phyloP scores from a whole-genome alignment of 2,888 invertebrate species.

The Coenonympha glycerion region DNA sequence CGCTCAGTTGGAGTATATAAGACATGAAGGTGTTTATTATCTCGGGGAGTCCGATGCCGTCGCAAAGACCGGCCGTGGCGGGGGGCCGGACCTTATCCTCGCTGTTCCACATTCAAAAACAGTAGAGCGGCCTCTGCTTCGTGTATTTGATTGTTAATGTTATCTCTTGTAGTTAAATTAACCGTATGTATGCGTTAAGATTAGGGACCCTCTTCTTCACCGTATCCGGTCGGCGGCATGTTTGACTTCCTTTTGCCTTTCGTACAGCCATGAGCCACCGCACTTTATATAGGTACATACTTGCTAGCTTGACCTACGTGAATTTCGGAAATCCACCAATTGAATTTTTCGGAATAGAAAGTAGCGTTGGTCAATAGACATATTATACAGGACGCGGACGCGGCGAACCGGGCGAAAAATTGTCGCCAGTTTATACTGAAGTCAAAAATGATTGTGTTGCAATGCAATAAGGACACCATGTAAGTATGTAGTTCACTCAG shows the following conservation, averaged over 20 bases:
- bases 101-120: constrained; percentile 49
- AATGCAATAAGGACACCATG: too few species aligned
- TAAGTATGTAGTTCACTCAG: too few species aligned
- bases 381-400: too few species aligned
- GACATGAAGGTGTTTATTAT: background rate
- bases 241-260: constrained; percentile 74
- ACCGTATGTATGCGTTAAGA: constrained; percentile 77
- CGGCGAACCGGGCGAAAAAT: too few species aligned
- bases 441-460: too few species aligned
- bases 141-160: constrained; percentile 73
- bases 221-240: constrained; percentile 67
- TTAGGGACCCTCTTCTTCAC: constrained; percentile 73
- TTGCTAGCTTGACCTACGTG: too few species aligned
- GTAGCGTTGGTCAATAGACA: too few species aligned
- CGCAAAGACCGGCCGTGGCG: constrained; percentile 70
- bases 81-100: constrained; percentile 72
- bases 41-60: constrained; percentile 70
- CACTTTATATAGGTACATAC: too few species aligned
- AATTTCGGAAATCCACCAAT: too few species aligned
- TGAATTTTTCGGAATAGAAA: too few species aligned
- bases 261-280: too few species aligned
- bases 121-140: constrained; percentile 73
- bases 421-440: too few species aligned
- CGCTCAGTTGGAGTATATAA: constrained; percentile 37
- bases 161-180: constrained; percentile 67